Base-by-base conservation (phyloP, 2,888 invertebrate genomes). In the Maniola hyperantus region DNA sequence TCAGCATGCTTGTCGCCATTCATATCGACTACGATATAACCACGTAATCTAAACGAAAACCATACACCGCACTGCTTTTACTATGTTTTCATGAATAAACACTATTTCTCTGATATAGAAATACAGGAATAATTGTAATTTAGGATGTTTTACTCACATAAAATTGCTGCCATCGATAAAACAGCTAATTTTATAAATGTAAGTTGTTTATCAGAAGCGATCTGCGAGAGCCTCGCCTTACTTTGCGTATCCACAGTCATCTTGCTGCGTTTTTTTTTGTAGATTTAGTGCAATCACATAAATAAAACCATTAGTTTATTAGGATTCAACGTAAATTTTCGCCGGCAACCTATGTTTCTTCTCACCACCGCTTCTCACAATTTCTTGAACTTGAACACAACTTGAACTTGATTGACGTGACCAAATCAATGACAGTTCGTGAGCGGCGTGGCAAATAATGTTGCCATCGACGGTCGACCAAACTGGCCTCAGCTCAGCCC, bases 101-200 rank as follows among this genome's bases (percentile, higher is more conserved):
- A 20, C 7, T 2, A 6, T 20, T 6, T 57, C 20, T 6, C 18
- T 57, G 6, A 42, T 20, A 42, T 0, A 13, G 39, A 20, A 57
- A 42, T 20, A 57, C 7, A 20, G 20, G 20, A 6, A 57, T n/a
- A n/a, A 66, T 20, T 11, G 15, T 44, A 15, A 33, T 20, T 46
- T 0, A 20, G 33, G 10, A 26, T 15, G 68, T 67, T 73, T 73
- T 81, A 95, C 97, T 96, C 94, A 99, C 99, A 98, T 79, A 99
- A 93, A 83, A 99, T 95, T 65, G 97, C 97, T 77, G 98, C 98
- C 85, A 98, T 94, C 62, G 98, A 96, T 76, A 99, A 94, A 83
- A 99, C 97, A 74, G 97, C 95, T 79, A 99, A 91, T 84, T 97
- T 93, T 80, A 93, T 84, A 74, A 93, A 92, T 71, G 92, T 93